phyloP scores from a whole-genome alignment of 1,140 invertebrate species.

The Cyrtorhinus lividipennis region DNA sequence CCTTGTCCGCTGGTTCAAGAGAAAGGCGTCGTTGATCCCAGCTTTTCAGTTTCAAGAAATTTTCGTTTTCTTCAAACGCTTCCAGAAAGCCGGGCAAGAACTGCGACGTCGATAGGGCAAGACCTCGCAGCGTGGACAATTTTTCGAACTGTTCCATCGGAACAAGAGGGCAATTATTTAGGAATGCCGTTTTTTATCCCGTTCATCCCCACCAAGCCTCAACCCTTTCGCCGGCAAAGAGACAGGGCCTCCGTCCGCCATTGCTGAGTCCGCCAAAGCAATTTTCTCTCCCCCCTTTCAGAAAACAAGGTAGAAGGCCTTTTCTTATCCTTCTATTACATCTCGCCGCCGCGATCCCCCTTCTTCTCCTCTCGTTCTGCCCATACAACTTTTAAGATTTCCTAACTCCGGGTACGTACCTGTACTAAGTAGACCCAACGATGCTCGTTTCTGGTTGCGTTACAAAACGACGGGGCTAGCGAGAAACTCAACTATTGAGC shows the following conservation, averaged over 20 bases:
- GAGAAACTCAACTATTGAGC: not conserved
- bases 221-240: too few species aligned
- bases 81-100: too few species aligned
- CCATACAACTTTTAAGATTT: not conserved
- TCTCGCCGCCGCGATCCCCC: not conserved
- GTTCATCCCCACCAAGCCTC: not conserved
- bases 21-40: too few species aligned
- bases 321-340: slow-evolving; percentile 3
- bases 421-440: not conserved
- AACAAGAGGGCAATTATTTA: slow-evolving; percentile 1
- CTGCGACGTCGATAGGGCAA: not conserved
- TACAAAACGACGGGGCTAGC: not conserved
- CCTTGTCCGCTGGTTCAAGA: too few species aligned
- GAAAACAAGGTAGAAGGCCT: slow-evolving; percentile 9
- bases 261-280: slow-evolving; percentile 1
- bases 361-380: not conserved
- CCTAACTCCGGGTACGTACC: not conserved
- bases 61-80: too few species aligned
- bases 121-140: not conserved
- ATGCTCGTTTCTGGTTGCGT: too few species aligned
- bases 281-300: slow-evolving; percentile 1
- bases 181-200: slow-evolving; percentile 6
- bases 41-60: too few species aligned
- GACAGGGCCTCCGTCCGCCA: slow-evolving; percentile 2
- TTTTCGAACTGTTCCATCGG: slow-evolving; percentile 2